Evolutionary conservation across 2,113 vertebrate species (phyloP).

Genomic region (Xiphorhynchus elegans): DNA sequence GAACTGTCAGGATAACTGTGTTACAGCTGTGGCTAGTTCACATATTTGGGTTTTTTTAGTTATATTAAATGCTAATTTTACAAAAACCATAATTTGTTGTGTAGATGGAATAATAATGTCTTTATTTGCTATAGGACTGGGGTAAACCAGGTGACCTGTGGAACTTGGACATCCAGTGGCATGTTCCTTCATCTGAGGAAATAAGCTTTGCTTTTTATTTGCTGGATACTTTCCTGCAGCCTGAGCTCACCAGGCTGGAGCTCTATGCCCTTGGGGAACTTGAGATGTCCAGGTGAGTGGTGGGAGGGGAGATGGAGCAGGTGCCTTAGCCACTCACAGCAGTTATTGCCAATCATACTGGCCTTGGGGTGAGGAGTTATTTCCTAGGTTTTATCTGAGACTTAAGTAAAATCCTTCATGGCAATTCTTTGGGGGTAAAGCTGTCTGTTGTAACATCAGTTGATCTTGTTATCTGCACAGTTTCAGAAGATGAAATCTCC

Average conservation of each 20-base stretch:
- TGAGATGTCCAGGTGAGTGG: constrained; percentile 89
- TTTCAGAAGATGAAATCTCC: not conserved
- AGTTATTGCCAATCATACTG: not conserved
- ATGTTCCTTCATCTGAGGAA: constrained; percentile 90
- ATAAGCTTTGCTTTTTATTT: constrained; percentile 87
- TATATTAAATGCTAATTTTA: not conserved
- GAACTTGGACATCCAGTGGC: constrained; percentile 95
- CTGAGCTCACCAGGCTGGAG: constrained; percentile 88
- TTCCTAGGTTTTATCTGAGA: not conserved
- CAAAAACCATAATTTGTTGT: not conserved
- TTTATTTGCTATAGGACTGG: constrained; percentile 86
- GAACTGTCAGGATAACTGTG: not conserved
- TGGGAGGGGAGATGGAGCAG: not conserved
- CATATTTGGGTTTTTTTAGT: not conserved
- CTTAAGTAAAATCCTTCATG: not conserved
- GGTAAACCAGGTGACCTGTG: constrained; percentile 95
- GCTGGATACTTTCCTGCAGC: constrained; percentile 92
- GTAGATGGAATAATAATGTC: not conserved
- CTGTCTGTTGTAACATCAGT: not conserved
- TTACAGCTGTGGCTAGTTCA: not conserved
- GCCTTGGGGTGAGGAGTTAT: not conserved
- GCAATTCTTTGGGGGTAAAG: not conserved
- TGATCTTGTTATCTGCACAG: not conserved
- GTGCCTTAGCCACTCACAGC: not conserved
- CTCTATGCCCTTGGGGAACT: constrained; percentile 84